Evolutionary conservation across 2,797 vertebrate genomes (phyloP), one percentile per base, ranked within the genome.

Genomic region (Sparidentex hasta): DNA sequence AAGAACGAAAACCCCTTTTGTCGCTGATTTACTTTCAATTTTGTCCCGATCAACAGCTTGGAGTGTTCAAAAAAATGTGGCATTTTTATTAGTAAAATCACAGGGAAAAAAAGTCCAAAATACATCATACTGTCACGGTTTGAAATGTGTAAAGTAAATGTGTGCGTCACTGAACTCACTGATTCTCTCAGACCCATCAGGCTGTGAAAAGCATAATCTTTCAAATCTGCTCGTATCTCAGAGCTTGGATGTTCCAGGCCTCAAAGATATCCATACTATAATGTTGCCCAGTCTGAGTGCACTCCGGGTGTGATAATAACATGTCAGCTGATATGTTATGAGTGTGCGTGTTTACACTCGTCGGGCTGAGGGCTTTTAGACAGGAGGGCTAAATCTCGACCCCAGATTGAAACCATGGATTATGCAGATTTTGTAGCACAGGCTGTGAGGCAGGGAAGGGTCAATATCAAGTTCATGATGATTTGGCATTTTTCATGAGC

Each of bases 371-470:
- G 47, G 75, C 54, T 81, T 68, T 62, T 18, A 62, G 57, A 57
- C 48, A 58, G 57, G 33, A 65, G 51, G 62, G 55, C 54, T 86
- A 68, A 88, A 72, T 48, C 76, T 72, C 13, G 21, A 77, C 46
- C 59, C 23, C 78, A 75, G 81, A 90, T 77, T 90, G 54, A 81
- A 76, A 69, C 5, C 71, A 81, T 48, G 75, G 87, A 92, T 92
- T 92, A 87, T 78, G 47, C 62, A 59, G 71, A 71, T 71, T 75
- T 75, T 68, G 63, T 29, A 55, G 20, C 56, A 62, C 77, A 63
- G 43, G 67, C 61, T 75, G 27, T 27, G 21, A 41, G 71, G 52
- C 48, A 70, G 25, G 33, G 25, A 62, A 51, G 65, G n/a, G 33
- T 20, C 20, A n/a, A 9, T 3, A 18, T 56, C 13, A 59, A 64